A percentile compares a stretch with the other conserved stretches of the same genome.
Evolutionary conservation across 1,140 invertebrate genomes (phyloP).

Genomic region (Drosophila funebris): DNA sequence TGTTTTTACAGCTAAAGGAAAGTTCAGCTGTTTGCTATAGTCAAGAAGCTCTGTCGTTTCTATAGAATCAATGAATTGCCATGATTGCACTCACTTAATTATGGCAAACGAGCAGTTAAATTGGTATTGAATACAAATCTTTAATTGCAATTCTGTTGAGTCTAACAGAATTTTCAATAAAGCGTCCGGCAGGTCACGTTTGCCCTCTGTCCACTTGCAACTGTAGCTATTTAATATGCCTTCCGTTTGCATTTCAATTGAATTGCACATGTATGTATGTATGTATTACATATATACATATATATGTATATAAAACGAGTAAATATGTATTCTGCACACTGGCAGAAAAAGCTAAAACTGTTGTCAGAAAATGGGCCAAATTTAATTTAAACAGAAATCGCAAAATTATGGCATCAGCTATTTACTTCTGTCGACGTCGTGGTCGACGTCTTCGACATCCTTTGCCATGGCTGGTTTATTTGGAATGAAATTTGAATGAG

Average conservation of each 20-base stretch:
- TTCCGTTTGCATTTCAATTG: constrained; percentile 37
- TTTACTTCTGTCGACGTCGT: constrained; percentile 14
- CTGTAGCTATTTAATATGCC: constrained; percentile 26
- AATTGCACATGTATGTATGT: constrained; percentile 1
- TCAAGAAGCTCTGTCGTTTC: background rate
- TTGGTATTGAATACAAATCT: constrained; percentile 11
- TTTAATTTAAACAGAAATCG: constrained; percentile 44
- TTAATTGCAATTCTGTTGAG: constrained; percentile 11
- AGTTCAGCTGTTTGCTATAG: background rate
- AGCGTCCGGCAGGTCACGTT: constrained; percentile 25
- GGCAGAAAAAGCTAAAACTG: constrained; percentile 1
- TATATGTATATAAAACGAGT: background rate
- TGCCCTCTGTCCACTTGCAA: constrained; percentile 5
- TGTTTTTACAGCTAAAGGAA: background rate
- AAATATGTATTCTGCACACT: background rate
- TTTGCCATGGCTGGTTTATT: constrained; percentile 33
- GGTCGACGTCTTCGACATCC: constrained; percentile 16
- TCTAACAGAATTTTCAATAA: constrained; percentile 13
- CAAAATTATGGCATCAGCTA: constrained; percentile 36
- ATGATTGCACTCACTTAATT: background rate
- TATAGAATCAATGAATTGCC: background rate
- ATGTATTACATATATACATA: background rate
- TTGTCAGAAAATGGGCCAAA: constrained; percentile 28
- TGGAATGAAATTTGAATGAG: constrained; percentile 54
- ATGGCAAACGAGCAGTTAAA: constrained; percentile 21